phyloP scores from a whole-genome alignment of 2,888 invertebrate species.

The Aspidiotus rigidus region DNA sequence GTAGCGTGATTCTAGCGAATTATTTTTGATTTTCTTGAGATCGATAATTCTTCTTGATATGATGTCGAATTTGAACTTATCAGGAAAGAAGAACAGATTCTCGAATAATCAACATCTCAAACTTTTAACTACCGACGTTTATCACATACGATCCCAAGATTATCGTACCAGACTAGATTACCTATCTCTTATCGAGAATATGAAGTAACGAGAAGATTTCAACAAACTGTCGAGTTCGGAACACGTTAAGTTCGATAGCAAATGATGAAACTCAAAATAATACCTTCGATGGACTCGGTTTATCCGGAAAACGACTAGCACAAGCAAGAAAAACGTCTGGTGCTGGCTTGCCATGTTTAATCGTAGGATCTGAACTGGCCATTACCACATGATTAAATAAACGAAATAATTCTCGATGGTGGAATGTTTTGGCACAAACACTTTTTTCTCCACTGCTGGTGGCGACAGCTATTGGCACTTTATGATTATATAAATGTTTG shows the following conservation, averaged over 20 bases:
- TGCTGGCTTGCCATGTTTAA: slow-evolving; percentile 75
- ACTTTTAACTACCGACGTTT: too few relatives aligned
- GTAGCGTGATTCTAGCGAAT: too few relatives aligned
- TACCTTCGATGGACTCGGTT: slow-evolving; percentile 54
- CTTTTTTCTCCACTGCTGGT: slow-evolving; percentile 71
- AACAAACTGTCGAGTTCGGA: too few relatives aligned
- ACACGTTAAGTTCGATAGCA: too few relatives aligned
- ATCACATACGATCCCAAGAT: neutral
- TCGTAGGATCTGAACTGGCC: slow-evolving; percentile 73
- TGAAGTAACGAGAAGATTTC: neutral
- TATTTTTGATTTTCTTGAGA: too few relatives aligned
- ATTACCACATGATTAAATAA: slow-evolving; percentile 70
- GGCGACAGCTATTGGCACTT: slow-evolving; percentile 78
- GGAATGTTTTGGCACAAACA: slow-evolving; percentile 58
- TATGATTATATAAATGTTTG: slow-evolving; percentile 60
- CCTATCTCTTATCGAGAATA: neutral
- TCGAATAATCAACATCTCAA: too few relatives aligned
- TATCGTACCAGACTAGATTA: neutral
- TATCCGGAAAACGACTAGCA: slow-evolving; percentile 60
- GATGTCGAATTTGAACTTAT: too few relatives aligned
- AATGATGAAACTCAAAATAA: neutral
- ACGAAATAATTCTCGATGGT: slow-evolving; percentile 56
- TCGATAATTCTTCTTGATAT: too few relatives aligned
- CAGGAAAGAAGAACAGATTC: too few relatives aligned
- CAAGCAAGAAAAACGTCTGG: slow-evolving; percentile 79